Evolutionary conservation across 1,140 invertebrate genomes (phyloP).

Genomic region (Homarus americanus): DNA sequence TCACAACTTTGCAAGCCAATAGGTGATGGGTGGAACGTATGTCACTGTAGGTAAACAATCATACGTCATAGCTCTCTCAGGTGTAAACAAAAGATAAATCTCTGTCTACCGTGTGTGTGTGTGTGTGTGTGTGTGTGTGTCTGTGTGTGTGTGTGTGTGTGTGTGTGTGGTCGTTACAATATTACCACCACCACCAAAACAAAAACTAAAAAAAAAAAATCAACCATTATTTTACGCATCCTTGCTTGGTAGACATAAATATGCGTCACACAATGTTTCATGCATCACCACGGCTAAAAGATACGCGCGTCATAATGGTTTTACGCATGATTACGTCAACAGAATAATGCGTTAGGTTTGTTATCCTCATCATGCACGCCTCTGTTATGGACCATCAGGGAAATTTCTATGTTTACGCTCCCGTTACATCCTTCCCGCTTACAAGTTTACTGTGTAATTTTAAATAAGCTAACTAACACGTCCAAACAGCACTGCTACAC

Average conservation of each 20-base stretch:
- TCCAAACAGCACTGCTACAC: too few species aligned
- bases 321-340: not conserved
- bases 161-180: not conserved
- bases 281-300: not conserved
- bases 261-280: not conserved
- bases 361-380: not conserved
- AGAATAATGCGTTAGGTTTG: not conserved
- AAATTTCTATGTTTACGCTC: not conserved
- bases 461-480: too few species aligned
- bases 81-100: not conserved
- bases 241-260: not conserved
- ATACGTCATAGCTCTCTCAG: too few species aligned
- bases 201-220: not conserved
- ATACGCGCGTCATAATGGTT: not conserved
- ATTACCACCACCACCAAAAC: too few species aligned
- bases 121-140: conserved; percentile 2
- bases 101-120: not conserved
- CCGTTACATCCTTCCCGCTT: not conserved
- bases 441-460: not conserved
- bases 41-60: too few species aligned
- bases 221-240: not conserved
- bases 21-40: too few species aligned
- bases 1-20: too few species aligned
- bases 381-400: not conserved
- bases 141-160: not conserved